A percentile compares a stretch with the other conserved stretches of the same genome.
phyloP scores from a whole-genome alignment of 2,888 invertebrate species.

The Dryobota labecula region DNA sequence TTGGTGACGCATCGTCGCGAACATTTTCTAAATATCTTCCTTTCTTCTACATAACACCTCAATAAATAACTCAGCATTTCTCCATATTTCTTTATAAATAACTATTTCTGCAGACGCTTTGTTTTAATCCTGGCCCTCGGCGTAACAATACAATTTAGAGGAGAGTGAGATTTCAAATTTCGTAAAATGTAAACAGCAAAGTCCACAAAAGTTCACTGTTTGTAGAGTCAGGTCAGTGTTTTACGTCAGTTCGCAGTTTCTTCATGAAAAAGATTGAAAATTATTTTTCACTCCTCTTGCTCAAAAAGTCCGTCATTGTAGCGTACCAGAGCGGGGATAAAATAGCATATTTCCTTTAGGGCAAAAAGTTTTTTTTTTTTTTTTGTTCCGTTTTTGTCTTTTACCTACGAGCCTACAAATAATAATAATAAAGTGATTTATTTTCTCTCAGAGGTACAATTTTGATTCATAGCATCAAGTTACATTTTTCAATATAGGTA shows the following conservation, averaged over 20 bases:
- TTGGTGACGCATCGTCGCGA: no score
- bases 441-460: no score
- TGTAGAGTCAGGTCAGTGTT: conserved; percentile 13
- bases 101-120: conserved; percentile 25
- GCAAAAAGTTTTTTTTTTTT: no score
- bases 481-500: no score
- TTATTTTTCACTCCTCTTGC: no score
- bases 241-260: neutral
- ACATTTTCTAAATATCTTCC: conserved; percentile 30
- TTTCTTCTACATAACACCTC: conserved; percentile 26
- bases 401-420: no score
- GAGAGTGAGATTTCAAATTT: conserved; percentile 36
- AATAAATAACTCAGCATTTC: conserved; percentile 52
- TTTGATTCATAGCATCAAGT: no score
- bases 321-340: no score
- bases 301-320: no score
- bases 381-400: no score
- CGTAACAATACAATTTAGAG: conserved; percentile 26
- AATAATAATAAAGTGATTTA: no score
- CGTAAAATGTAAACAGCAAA: conserved; percentile 30
- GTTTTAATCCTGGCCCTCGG: conserved; percentile 27
- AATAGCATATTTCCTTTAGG: no score
- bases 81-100: conserved; percentile 35
- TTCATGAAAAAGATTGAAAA: neutral
- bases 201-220: conserved; percentile 22